Evolutionary conservation across 2,888 invertebrate genomes (phyloP), one percentile per base, ranked within the genome.

Genomic region (Tenodera sinensis): DNA sequence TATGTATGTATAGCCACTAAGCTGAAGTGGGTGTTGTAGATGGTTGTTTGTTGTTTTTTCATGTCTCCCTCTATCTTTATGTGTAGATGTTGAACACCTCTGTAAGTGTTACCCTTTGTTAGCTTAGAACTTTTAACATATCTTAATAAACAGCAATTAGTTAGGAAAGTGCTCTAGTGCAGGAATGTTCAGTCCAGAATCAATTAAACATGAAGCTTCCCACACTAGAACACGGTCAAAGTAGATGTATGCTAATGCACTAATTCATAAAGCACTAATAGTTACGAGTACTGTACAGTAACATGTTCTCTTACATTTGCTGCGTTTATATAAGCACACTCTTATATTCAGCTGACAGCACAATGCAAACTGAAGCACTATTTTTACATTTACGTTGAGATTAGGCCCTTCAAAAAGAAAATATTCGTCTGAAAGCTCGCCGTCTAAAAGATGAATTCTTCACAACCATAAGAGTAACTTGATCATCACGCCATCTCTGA

Each of bases 51-150:
- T 28, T 87, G 81, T 82, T 83, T 87, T 87, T 87, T 82, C 87
- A 87, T 87, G 87, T 87, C 87, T 87, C 87, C 87, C 87, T 87
- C 82, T 87, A 87, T 27, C 87, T 87, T 42, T 83, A 82, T 87
- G 82, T 82, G n/a, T 87, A 87, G 87, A 87, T 82, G 81, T 87
- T 87, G 71, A 87, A 83, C 81, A 87, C 83, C 42, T 87, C 30
- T 87, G 87, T 87, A 87, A 87, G 87, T 87, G 87, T 82, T 54
- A 82, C 27, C 83, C 28, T 87, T 82, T 87, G 87, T 27, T 87
- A 87, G 83, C 34, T 82, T 34, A 71, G 54, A 71, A 42, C 9
- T 42, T 71, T 71, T 71, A 71, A 71, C 8, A 25, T 20, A 71
- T 71, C 4, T 71, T 71, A 20, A 20, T 71, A 20, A 71, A 71